Percentiles rank a stretch among this genome's conserved stretches.
Evolutionary conservation across 2,888 invertebrate genomes (phyloP).

Genomic region (Coenonympha arcania): DNA sequence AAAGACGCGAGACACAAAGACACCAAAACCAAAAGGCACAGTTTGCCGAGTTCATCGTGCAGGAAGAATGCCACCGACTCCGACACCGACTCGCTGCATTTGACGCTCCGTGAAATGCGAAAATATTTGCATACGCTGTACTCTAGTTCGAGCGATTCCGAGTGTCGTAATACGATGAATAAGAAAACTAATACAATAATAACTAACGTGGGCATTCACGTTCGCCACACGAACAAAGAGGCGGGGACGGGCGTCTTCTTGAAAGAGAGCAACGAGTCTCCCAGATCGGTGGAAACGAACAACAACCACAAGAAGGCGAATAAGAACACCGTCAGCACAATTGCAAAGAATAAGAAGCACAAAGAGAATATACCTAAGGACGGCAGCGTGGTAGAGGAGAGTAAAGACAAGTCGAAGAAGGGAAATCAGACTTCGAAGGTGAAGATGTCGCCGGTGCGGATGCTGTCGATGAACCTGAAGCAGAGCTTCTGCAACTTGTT

Average conservation of each 20-base stretch:
- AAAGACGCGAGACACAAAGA: slow-evolving; percentile 56
- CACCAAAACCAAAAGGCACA: slow-evolving; percentile 76
- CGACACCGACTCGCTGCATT: slow-evolving; percentile 81
- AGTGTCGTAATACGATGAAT: slow-evolving; percentile 62
- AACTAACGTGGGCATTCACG: slow-evolving; percentile 58
- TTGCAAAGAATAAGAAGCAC: slow-evolving; percentile 77
- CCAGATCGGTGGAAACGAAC: slow-evolving; percentile 54
- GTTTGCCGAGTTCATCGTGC: slow-evolving; percentile 78
- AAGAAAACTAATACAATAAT: slow-evolving; percentile 65
- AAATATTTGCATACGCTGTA: slow-evolving; percentile 87
- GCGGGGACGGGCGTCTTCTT: slow-evolving; percentile 43
- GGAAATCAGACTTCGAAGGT: slow-evolving; percentile 47
- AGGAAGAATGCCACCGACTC: slow-evolving; percentile 71
- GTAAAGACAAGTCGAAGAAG: slow-evolving; percentile 62
- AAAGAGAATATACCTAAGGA: slow-evolving; percentile 56
- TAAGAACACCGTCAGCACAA: slow-evolving; percentile 75
- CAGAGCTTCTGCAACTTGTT: slow-evolving; percentile 90
- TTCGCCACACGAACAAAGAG: slow-evolving; percentile 53
- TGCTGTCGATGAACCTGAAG: slow-evolving; percentile 84
- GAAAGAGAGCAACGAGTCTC: slow-evolving; percentile 51
- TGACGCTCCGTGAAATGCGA: slow-evolving; percentile 88
- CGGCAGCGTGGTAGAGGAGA: slow-evolving; percentile 45
- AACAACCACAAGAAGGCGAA: slow-evolving; percentile 65
- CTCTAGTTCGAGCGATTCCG: slow-evolving; percentile 82
- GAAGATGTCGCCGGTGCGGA: slow-evolving; percentile 78